A percentile compares a stretch with the other conserved stretches of the same genome.
phyloP scores from a whole-genome alignment of 2,888 invertebrate species.

The Lydus trimaculatus region DNA sequence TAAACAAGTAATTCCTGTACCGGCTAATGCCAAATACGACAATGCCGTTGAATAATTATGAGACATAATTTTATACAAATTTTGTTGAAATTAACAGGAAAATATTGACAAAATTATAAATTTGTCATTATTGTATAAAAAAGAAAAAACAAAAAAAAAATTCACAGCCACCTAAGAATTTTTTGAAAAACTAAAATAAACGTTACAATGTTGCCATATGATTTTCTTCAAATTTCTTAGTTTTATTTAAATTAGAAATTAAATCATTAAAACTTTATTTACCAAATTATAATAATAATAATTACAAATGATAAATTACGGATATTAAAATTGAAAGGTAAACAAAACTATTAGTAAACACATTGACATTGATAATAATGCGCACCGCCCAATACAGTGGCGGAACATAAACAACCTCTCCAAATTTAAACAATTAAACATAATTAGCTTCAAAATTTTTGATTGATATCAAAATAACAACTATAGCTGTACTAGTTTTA shows the following conservation, averaged over 20 bases:
- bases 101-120: slow-evolving; percentile 10
- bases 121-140: slow-evolving; percentile 9
- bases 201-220: slow-evolving; percentile 21
- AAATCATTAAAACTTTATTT: neutral
- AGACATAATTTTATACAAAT: too few species aligned
- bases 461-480: neutral
- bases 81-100: too few species aligned
- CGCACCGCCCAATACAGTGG: neutral
- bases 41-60: slow-evolving; percentile 48
- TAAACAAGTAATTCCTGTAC: slow-evolving; percentile 49
- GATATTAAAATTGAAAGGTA: neutral
- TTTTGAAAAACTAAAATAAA: slow-evolving; percentile 27
- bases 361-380: neutral
- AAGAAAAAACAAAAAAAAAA: slow-evolving; percentile 19
- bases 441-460: too few species aligned
- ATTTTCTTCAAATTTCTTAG: neutral
- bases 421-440: neutral
- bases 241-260: neutral
- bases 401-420: neutral
- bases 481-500: too few species aligned
- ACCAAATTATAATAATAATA: neutral
- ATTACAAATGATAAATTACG: neutral
- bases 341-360: slow-evolving; percentile 13
- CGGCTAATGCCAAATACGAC: slow-evolving; percentile 50
- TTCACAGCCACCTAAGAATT: slow-evolving; percentile 24